Conservation (phyloP, 1,140 invertebrate genomes). For the Microplitis demolitor region DNA sequence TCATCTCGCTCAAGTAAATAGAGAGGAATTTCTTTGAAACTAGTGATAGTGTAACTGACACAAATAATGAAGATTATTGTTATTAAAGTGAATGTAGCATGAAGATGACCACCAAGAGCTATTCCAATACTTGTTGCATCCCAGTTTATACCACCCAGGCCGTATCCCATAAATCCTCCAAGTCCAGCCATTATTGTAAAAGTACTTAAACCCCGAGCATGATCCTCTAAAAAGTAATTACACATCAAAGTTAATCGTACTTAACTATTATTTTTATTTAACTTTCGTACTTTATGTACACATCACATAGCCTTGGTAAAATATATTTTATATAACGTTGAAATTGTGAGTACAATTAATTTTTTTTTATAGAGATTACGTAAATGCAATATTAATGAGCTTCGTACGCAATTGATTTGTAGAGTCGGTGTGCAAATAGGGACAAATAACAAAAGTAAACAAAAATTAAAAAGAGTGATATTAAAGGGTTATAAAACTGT, state of each 20-base stretch:
- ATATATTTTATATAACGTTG: too few species aligned
- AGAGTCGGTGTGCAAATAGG: too few species aligned
- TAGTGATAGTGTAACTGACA: slow-evolving; percentile 79
- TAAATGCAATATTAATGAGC: too few species aligned
- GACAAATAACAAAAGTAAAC: too few species aligned
- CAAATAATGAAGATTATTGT: slow-evolving; percentile 85
- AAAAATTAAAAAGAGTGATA: too few species aligned
- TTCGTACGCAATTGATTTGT: too few species aligned
- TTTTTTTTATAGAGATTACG: too few species aligned
- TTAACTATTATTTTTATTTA: slow-evolving; percentile 1
- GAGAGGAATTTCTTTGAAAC: slow-evolving; percentile 87
- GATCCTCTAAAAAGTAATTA: slow-evolving; percentile 72
- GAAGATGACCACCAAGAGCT: slow-evolving; percentile 84
- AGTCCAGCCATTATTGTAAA: slow-evolving; percentile 96
- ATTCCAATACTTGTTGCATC: slow-evolving; percentile 78
- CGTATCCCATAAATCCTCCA: slow-evolving; percentile 92
- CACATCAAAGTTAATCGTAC: slow-evolving; percentile 4
- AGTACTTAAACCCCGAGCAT: slow-evolving; percentile 88
- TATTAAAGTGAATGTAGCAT: slow-evolving; percentile 88
- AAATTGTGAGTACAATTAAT: too few species aligned
- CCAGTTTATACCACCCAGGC: slow-evolving; percentile 93
- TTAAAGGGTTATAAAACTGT: too few species aligned
- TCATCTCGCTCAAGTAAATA: slow-evolving; percentile 62
- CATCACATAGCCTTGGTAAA: too few species aligned
- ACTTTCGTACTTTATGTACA: neutral